Base-by-base conservation (phyloP, 2,113 vertebrate genomes). In the Proteles cristata region DNA sequence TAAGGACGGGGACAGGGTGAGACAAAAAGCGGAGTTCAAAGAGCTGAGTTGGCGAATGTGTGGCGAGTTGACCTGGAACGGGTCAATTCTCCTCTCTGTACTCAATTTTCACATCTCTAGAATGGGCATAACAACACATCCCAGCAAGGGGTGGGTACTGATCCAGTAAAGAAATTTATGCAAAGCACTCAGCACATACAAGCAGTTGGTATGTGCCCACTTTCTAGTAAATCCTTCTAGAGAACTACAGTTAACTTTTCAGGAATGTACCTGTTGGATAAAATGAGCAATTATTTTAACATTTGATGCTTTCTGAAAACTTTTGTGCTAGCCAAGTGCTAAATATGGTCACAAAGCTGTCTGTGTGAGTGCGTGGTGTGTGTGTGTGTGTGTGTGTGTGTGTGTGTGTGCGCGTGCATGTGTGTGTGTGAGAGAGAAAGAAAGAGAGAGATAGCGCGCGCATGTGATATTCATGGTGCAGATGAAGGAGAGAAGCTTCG, bases 191-290 rank as follows among this genome's bases (percentile, higher is more conserved):
- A 25, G 61, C 31, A 10, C 39, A 0, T 0, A 15, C 19, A 7
- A 26, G 28, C 11, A 1, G 4, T 1, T 0, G 0, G 0, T 35
- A 1, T 10, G 9, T 0, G 19, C 48, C 43, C 9, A 7, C 23
- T 45, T 89, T 31, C 74, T 11, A 50, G 86, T 7, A n/a, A 58
- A 11, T 23, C 19, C 35, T 31, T 66, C 84, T 33, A 7, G 61
- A 88, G 23, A 92, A 33, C 12, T 28, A 26, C 7, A 2, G 76
- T 9, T n/a, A 11, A 25, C 55, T 69, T 79, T 79, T 76, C 71
- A 76, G 71, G 95, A 43, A 77, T 8, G 2, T 25, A 12, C 69
- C 81, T 55, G 14, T 10, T 17, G 84, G 68, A 14, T 16, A 35
- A 31, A 73, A 35, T 0, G 11, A 80, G 82, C 25, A 39, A 1